Conservation (phyloP, 2,888 invertebrate genomes). For the Pterobdella sp. region DNA sequence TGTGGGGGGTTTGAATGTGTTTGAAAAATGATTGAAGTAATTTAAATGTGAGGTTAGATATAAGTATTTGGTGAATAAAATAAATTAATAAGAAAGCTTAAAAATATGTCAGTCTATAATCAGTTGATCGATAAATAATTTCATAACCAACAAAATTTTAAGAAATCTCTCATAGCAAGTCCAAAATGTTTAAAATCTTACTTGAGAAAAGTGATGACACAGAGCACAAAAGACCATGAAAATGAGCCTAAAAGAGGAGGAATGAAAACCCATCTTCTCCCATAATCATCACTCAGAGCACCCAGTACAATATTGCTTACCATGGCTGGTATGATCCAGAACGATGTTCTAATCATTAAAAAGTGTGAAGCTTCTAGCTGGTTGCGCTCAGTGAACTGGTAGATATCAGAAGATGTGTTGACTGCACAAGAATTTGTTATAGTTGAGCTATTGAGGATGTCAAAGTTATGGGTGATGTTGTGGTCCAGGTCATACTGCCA, state of each 20-base stretch:
- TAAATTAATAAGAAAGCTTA: neutral
- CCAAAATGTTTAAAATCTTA: neutral
- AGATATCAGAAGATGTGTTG: conserved; percentile 12
- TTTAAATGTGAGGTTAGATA: neutral
- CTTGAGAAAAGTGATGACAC: conserved; percentile 25
- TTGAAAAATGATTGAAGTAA: neutral
- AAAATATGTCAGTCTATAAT: neutral
- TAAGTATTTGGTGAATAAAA: neutral
- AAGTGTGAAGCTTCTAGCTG: conserved; percentile 26
- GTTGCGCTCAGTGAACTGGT: conserved; percentile 13
- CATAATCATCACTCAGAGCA: conserved; percentile 33
- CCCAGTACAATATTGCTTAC: conserved; percentile 32
- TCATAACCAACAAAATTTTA: neutral
- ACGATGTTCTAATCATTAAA: conserved; percentile 15
- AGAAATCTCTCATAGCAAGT: neutral
- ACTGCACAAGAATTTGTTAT: neutral
- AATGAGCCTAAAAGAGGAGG: conserved; percentile 33
- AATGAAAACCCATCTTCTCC: conserved; percentile 34
- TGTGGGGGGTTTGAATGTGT: neutral
- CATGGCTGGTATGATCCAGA: conserved; percentile 31
- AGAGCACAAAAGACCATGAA: conserved; percentile 6
- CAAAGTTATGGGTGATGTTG: conserved; percentile 25
- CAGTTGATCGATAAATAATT: neutral
- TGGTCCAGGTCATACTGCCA: conserved; percentile 17
- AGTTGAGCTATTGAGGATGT: neutral